Percentiles rank a stretch among this genome's conserved stretches.
Evolutionary conservation across 2,113 vertebrate species (phyloP).

Genomic region (Erinaceus europaeus): DNA sequence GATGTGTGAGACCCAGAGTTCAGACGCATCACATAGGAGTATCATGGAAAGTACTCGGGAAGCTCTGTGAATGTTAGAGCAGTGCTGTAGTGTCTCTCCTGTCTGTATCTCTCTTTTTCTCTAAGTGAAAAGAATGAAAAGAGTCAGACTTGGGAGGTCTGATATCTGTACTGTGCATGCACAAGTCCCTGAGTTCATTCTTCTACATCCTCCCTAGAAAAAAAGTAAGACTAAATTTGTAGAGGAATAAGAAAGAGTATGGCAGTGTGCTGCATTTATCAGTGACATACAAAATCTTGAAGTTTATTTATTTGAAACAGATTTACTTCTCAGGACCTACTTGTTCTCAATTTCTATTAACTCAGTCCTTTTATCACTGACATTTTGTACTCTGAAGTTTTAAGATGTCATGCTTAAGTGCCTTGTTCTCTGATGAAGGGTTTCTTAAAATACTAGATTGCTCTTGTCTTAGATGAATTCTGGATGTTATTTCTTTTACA

Average conservation of each 20-base stretch:
- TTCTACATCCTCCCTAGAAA: no score
- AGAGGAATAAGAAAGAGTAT: background rate
- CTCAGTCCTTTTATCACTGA: slow-evolving; percentile 9
- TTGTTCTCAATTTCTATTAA: background rate
- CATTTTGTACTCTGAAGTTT: slow-evolving; percentile 14
- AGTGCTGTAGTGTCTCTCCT: no score
- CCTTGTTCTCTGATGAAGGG: slow-evolving; percentile 66
- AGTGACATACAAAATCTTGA: background rate
- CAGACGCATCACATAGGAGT: no score
- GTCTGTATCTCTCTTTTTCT: no score
- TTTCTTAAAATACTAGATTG: slow-evolving; percentile 35
- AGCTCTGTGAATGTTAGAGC: no score
- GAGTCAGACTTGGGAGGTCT: no score
- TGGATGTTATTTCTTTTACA: slow-evolving; percentile 24
- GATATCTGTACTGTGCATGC: no score
- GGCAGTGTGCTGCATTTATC: background rate
- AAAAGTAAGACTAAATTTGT: slow-evolving; percentile 42
- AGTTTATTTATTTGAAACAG: slow-evolving; percentile 23
- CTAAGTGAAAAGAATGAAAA: no score
- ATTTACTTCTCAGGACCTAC: background rate
- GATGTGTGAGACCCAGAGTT: no score
- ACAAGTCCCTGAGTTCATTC: no score
- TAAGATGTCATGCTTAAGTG: slow-evolving; percentile 29
- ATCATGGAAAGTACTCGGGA: no score
- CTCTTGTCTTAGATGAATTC: slow-evolving; percentile 1